Base-by-base conservation (phyloP, 1,140 invertebrate genomes). In the Oreohelix idahoensis region DNA sequence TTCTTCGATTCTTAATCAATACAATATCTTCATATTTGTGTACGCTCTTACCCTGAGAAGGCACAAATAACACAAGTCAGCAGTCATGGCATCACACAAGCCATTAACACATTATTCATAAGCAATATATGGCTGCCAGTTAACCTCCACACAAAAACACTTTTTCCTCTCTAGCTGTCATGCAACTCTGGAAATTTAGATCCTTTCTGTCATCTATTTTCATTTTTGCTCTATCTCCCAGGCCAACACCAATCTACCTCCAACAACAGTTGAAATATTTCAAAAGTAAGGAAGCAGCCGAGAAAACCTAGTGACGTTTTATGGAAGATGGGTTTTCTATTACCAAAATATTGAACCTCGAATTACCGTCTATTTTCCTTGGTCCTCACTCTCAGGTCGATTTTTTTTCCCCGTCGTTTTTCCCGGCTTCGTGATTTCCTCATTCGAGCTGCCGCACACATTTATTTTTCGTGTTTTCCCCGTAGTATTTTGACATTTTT, bases 301-400 rank as follows among this genome's bases (percentile, higher is more conserved):
- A 66, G 63, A 35, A 66, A 66, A 8, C 29, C 8, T n/a, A n/a
- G n/a, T 66, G 63, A 66, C 63, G 29, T 66, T 29, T 66, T 66
- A 66, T 66, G 29, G 63, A 66, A 66, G 63, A 66, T 58, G 63
- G 29, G 63, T 23, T 66, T 66, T 66, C 63, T 66, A 66, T 66
- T 66, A 66, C 63, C 29, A 66, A 66, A 66, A 66, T 66, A 66
- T 32, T 66, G n/a, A 66, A 66, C 63, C 63, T 66, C 63, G 29
- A 66, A 66, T 66, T 66, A 66, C 63, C n/a, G n/a, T 66, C 63
- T 66, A 66, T 66, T 66, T 66, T 66, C 29, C n/a, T 32, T 8
- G 63, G n/a, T 66, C 63, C n/a, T 66, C 63, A 66, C 63, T 66
- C 63, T 32, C 8, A 66, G 63, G 1, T 66, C 63, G 63, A 66